Evolutionary conservation across 2,888 invertebrate species (phyloP).

Genomic region (Thysanoteuthis rhombus): DNA sequence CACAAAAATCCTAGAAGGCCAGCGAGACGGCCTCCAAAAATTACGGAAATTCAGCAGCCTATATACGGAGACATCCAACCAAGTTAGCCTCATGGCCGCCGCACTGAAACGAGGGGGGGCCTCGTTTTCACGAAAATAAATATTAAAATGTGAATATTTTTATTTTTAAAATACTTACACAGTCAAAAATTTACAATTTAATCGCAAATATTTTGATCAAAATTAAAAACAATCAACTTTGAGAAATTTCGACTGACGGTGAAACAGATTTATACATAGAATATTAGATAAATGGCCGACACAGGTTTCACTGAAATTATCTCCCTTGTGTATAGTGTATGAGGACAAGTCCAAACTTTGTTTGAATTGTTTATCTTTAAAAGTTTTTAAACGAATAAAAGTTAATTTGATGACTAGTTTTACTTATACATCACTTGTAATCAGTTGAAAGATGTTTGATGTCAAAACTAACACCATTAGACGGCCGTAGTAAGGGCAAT

Average conservation of each 20-base stretch:
- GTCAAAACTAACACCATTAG: neutral
- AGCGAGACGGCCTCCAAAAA: conserved; percentile 12
- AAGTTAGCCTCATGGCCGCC: neutral
- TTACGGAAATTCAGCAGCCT: conserved; percentile 12
- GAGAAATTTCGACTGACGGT: neutral
- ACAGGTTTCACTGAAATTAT: neutral
- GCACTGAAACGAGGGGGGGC: neutral
- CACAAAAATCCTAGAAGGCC: neutral
- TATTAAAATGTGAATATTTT: neutral
- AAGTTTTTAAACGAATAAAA: neutral
- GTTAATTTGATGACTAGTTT: neutral
- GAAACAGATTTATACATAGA: conserved; percentile 12
- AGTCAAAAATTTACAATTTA: neutral
- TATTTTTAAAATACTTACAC: neutral
- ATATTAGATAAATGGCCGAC: neutral
- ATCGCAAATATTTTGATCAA: neutral
- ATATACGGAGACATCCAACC: neutral
- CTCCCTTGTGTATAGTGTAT: neutral
- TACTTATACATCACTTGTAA: neutral
- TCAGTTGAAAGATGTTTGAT: neutral
- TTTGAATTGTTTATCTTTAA: conserved; percentile 12
- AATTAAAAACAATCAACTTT: neutral
- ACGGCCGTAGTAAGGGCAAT: neutral
- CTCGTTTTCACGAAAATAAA: neutral
- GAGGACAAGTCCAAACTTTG: neutral